Base-by-base conservation (phyloP, 2,797 vertebrate species). In the Premnoplex brunnescens region DNA sequence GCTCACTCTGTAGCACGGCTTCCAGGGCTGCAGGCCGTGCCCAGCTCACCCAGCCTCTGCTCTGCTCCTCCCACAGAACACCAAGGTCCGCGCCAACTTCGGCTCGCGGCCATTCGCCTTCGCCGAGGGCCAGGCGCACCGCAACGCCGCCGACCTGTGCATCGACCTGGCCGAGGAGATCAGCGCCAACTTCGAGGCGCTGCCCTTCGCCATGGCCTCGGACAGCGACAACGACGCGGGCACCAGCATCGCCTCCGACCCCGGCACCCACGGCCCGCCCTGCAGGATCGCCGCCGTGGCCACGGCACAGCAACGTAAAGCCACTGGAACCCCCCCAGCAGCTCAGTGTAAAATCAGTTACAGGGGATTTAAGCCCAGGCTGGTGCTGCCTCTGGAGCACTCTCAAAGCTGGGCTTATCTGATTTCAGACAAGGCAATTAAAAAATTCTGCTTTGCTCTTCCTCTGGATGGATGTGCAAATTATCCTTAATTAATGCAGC, bases 151-250 rank as follows among this genome's bases (percentile, higher is more conserved):
- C 0, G 99, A 99, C 97, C 97, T 99, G 71, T 99, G 99, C 89
- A 98, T 99, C 5, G 99, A 99, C 97, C 98, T 99, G 12, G 99
- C 99, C 2, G 99, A 99, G 85, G 99, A 99, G 97, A 99, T 99
- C 88, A 99, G 99, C 2, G 99, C 99, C 86, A 99, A 99, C 97
- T 99, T 99, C n/a, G 99, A 99, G 98, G 99, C 99, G 2, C 95
- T 99, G 73, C 99, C 99, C 34, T 99, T 99, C 76, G 99, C 99
- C 76, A 99, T 99, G 99, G 99, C 99, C 41, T 99, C 99, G 9
- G 99, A 99, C 95, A 99, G 99, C 2, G 99, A 99, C 95, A 99
- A 99, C 0, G 99, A 99, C 41, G 99, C 99, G 10, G 99, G 99
- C 77, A 98, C 99, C 93, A 99, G 99, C 95, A 99, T 99, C 51